These are phyloP conservation scores for Semicossyphus pulcher DNA, from an alignment of 2,113 vertebrate genomes.

Conservation along the genomic window DNA sequence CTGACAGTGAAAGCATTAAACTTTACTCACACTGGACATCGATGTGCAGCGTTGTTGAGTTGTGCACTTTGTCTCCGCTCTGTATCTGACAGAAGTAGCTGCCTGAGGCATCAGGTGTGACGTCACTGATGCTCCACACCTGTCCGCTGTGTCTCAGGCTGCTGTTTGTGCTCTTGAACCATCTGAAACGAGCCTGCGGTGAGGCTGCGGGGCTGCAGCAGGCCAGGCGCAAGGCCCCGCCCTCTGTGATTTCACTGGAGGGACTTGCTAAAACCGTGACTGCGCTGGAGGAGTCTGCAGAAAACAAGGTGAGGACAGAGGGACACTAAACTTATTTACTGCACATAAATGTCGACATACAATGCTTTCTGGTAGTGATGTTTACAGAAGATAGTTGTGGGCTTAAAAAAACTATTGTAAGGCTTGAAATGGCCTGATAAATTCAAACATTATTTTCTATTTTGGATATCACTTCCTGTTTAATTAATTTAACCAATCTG, in stretches of 20 bases:
- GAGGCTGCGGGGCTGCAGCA: constrained; percentile 55
- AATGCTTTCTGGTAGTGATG: no score
- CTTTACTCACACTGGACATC: constrained; percentile 69
- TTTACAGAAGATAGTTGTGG: no score
- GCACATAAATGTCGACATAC: no score
- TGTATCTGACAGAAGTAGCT: constrained; percentile 68
- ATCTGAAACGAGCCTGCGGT: constrained; percentile 33
- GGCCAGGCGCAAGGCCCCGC: constrained; percentile 53
- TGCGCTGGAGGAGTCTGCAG: constrained; percentile 45
- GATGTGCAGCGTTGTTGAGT: constrained; percentile 34
- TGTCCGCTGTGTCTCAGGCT: constrained; percentile 3
- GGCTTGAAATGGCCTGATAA: neutral
- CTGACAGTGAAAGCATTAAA: neutral
- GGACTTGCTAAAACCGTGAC: constrained; percentile 47
- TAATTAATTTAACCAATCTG: neutral
- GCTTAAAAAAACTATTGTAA: no score
- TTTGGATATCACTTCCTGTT: neutral
- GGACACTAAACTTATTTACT: neutral
- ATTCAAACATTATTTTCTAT: neutral
- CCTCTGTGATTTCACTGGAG: constrained; percentile 40
- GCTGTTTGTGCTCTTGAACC: constrained; percentile 51
- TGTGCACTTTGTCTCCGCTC: constrained; percentile 38
- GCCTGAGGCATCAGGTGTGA: constrained; percentile 42
- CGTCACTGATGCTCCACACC: constrained; percentile 48
- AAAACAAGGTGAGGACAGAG: neutral